Evolutionary conservation across 2,113 vertebrate species (phyloP).

Genomic region (Apeltes quadracus): DNA sequence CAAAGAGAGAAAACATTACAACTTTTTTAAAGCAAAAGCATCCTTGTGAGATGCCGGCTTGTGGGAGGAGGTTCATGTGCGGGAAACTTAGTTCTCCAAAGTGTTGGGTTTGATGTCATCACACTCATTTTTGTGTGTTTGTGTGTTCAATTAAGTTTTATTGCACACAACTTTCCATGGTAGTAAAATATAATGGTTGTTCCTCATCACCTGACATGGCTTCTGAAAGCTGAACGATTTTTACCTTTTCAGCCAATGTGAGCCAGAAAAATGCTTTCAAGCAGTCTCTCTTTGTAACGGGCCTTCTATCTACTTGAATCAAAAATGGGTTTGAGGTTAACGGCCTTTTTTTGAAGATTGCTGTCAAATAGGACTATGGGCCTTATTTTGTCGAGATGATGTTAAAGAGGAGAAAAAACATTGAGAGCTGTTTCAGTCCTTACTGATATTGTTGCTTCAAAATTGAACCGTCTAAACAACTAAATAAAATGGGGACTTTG

Average conservation of each 20-base stretch:
- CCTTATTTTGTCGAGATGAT: no score
- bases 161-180: neutral
- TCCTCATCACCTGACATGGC: no score
- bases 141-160: neutral
- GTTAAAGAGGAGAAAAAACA: neutral
- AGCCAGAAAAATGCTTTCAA: no score
- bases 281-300: no score
- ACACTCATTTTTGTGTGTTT: conserved; percentile 14
- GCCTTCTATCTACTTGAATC: no score
- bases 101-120: neutral
- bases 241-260: no score
- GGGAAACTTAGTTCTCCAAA: conserved; percentile 32
- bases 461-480: neutral
- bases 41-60: conserved; percentile 56
- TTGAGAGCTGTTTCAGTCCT: neutral
- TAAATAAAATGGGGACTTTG: neutral
- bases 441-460: neutral
- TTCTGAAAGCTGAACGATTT: no score
- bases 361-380: no score
- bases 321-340: no score
- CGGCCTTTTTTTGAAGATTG: no score
- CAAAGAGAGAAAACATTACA: conserved; percentile 62
- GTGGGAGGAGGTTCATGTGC: conserved; percentile 21
- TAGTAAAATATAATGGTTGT: neutral
- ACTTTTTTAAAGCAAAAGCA: conserved; percentile 62